Base-by-base conservation (phyloP, 2,888 invertebrate species). In the Tuberolachnus salignus region DNA sequence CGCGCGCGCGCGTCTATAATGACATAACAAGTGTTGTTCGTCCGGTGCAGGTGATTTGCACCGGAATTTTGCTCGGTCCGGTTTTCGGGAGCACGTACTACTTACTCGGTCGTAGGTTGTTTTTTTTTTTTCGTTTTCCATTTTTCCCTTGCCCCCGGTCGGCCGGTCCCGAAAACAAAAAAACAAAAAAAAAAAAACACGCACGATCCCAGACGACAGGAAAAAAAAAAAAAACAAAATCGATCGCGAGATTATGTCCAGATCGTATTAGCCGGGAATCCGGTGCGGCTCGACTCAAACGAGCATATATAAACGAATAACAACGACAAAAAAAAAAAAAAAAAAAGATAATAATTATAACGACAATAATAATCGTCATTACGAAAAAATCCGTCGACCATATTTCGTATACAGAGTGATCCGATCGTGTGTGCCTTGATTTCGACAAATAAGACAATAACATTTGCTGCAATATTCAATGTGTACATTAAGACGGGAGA, bases 1-100 rank as follows among this genome's bases (percentile, higher is more conserved):
- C 26, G 72, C 49, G 46, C 61, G 49, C 19, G 44, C 46, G 61
- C 49, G 72, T 61, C 61, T 34, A n/a, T 72, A 63, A 72, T 61
- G 75, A 66, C 67, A 49, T 75, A 66, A 66, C 57, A 67, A 66
- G 59, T 49, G 21, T 57, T 64, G 63, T 63, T 66, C 64, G 44
- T 16, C 16, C 21, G 14, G n/a, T 21, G 14, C 70, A 19, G 63
- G 49, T 42, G 46, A 73, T 63, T 73, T 51, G 21, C 73, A 44
- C 53, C 64, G 66, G 19, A 2, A 63, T 51, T 34, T 49, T 42
- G 21, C 34, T 19, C 34, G 16, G 55, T 55, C 55, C 51, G 63
- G 64, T 74, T 42, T 55, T 74, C 70, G 70, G 19, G 3, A 2
- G 1, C 6, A n/a, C 49, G 9, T 16, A 21, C 4, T 49, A 16